Base-by-base conservation (phyloP, 2,888 invertebrate species). In the Troides aeacus region DNA sequence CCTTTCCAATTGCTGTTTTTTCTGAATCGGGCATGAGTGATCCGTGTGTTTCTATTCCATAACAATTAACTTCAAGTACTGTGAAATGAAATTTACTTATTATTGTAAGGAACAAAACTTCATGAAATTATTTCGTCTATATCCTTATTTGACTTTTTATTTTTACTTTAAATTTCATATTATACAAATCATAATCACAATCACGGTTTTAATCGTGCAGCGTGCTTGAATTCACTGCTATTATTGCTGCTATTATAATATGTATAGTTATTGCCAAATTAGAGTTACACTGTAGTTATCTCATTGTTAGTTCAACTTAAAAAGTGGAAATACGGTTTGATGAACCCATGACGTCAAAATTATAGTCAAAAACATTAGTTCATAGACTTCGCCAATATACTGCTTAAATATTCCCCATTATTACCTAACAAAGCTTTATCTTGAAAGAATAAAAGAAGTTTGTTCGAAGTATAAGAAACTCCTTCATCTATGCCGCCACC, bases 401-500 rank as follows among this genome's bases (percentile, higher is more conserved):
- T 46, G 46, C 0, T 46, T 46, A 46, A 46, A 10, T 53, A n/a
- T n/a, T 18, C 7, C 3, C 53, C 0, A 21, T 50, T 17, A 7
- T 62, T 66, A 67, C 67, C 67, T 39, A 67, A 46, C 42, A 62
- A 21, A 17, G 57, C 67, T 42, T 67, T 67, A 62, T 67, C 67
- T 67, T 67, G 67, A 39, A 56, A 67, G 18, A 67, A 62, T 42
- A 67, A 42, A 56, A 62, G 24, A 10, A 67, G 21, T 24, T 67
- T 67, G 12, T 56, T 39, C 18, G 62, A 67, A n/a, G 24, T n/a
- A 56, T 57, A 67, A 4, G 67, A 57, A 36, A 67, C 56, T 1
- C 67, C 67, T 57, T 67, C 67, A 46, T 67, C 67, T n/a, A 67
- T 57, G 6, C 67, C 67, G 6, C 67, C 67, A 17, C 62, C 62